These are phyloP conservation scores for Oreortyx pictus DNA, from an alignment of 2,797 vertebrate species.

Conservation along the genomic window DNA sequence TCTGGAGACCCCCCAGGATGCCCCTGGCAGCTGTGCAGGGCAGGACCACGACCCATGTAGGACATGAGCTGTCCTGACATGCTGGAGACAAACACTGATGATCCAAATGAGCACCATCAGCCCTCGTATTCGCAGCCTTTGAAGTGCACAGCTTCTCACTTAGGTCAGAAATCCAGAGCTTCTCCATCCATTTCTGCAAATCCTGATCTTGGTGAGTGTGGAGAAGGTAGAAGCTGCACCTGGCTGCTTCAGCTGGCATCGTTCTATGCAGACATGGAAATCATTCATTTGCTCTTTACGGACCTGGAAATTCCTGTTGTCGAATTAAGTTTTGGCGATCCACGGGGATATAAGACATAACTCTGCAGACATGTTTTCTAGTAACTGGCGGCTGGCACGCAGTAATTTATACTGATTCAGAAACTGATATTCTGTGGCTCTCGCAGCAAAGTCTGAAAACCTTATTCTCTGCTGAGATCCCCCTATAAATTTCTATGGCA, in stretches of 20 bases:
- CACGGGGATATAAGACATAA: not conserved
- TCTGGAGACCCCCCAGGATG: not conserved
- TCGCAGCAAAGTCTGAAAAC: constrained; percentile 26
- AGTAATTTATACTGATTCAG: constrained; percentile 23
- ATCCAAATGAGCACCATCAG: not conserved
- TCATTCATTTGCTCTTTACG: not conserved
- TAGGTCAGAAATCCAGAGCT: not conserved
- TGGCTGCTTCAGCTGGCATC: not conserved
- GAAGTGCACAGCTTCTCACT: not conserved
- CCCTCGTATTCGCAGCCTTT: too few species aligned
- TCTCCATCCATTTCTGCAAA: not conserved
- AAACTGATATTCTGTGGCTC: constrained; percentile 29
- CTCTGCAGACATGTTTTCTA: not conserved
- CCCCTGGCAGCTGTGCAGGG: not conserved
- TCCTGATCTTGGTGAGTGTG: not conserved
- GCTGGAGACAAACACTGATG: accelerated
- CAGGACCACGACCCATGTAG: not conserved
- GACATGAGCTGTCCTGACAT: not conserved
- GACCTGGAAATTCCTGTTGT: not conserved
- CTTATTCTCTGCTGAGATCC: constrained; percentile 39
- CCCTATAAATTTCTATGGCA: constrained; percentile 58
- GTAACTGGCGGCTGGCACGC: constrained; percentile 10
- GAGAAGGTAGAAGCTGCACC: accelerated
- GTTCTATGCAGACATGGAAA: not conserved
- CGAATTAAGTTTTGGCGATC: not conserved